Evolutionary conservation across 2,113 vertebrate genomes (phyloP).

Genomic region (Colistium nudipinnis): DNA sequence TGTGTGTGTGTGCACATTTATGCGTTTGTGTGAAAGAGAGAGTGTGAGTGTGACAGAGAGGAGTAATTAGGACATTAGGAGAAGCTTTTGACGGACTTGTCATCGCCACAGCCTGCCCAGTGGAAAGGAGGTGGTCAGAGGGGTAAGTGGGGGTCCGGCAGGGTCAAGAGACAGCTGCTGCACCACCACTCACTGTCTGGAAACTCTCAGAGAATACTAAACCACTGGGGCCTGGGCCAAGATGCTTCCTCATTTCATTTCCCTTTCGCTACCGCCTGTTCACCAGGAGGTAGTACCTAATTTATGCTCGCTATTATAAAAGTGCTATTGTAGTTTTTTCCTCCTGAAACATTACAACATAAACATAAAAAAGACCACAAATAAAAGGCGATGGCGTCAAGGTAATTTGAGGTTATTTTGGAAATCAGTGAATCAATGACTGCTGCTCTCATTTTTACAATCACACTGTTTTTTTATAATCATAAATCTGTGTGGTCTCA

Average conservation of each 20-base stretch:
- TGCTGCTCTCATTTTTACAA: conserved; percentile 47
- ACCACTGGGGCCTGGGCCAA: conserved; percentile 66
- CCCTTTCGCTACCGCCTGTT: conserved; percentile 17
- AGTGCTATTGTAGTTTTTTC: conserved; percentile 29
- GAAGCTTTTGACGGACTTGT: conserved; percentile 78
- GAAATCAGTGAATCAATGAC: conserved; percentile 47
- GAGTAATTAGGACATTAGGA: conserved; percentile 80
- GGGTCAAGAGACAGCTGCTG: conserved; percentile 81
- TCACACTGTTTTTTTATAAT: conserved; percentile 18
- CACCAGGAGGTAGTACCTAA: conserved; percentile 37
- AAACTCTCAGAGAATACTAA: conserved; percentile 78
- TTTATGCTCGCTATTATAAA: conserved; percentile 61
- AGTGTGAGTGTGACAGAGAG: conserved; percentile 36
- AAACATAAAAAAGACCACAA: conserved; percentile 50
- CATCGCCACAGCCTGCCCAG: conserved; percentile 70
- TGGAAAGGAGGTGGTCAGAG: conserved; percentile 72
- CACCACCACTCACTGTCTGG: conserved; percentile 78
- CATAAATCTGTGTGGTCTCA: conserved; percentile 58
- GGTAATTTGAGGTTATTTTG: conserved; percentile 70
- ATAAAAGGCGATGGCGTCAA: conserved; percentile 53
- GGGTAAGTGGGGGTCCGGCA: conserved; percentile 73
- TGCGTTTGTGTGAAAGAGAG: background rate
- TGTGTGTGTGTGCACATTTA: background rate
- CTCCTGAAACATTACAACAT: conserved; percentile 47
- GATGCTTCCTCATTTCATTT: conserved; percentile 60